Evolutionary conservation across 1,140 invertebrate genomes (phyloP), one percentile per base, ranked within the genome.

Genomic region (Tenebrio molitor): DNA sequence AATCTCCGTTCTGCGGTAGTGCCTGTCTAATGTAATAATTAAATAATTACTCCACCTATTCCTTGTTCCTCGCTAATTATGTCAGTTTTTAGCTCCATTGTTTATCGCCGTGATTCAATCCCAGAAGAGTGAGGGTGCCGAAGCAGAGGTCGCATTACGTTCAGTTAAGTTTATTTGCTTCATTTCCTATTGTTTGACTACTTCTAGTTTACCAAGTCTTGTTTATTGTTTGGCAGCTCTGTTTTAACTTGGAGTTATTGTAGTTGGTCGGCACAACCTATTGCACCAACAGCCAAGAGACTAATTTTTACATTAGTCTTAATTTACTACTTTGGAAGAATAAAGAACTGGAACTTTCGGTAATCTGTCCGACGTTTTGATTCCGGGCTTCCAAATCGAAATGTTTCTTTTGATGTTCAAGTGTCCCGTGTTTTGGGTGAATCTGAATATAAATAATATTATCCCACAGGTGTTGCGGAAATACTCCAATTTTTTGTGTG

Each of bases 31-130:
- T 65, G 70, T 66, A 72, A 72, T 72, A 72, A 72, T 72, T 72
- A 72, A 44, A 72, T 72, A 72, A 72, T 72, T 72, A 72, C 70
- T 72, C 70, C 70, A 72, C 70, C 70, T 72, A 65, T 72, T 72
- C 70, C 62, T 50, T 72, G 70, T 72, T 63, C 34, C 8, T 16
- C 25, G 25, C 42, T 72, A 65, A 72, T 72, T 71, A 71, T 64
- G 58, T 25, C 58, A 64, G 53, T 63, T 72, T 72, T 72, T 72
- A 46, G 58, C 17, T 34, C 58, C 19, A 71, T 71, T 71, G 69
- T 71, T 58, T 70, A 71, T 58, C 58, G 29, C 58, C 33, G 29
- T 69, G 29, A 58, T 58, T 58, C 44, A 50, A 68, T 68, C 42
- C 33, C 36, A 44, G 23, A 15, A 66, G 34, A 66, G 34, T 23